These are phyloP conservation scores for Xenopus laevis DNA, from an alignment of 2,113 vertebrate genomes.

Conservation along the genomic window DNA sequence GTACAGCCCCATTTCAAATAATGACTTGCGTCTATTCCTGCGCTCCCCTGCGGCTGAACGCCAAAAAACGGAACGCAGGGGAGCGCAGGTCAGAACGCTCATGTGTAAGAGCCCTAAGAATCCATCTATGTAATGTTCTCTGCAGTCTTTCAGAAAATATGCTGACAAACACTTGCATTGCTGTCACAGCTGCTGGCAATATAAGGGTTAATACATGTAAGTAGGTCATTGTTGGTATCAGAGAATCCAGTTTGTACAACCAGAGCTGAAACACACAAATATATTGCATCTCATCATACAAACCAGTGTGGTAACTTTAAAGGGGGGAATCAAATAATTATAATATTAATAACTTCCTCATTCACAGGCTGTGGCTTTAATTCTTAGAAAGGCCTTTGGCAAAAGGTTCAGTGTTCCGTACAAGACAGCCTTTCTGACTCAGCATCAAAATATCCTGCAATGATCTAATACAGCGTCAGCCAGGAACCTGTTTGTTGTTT, in stretches of 20 bases:
- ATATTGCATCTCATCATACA: conserved; percentile 32
- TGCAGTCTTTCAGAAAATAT: not conserved
- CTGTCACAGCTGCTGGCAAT: not conserved
- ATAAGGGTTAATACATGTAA: conserved; percentile 11
- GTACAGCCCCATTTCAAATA: no score
- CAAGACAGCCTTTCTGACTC: conserved; percentile 9
- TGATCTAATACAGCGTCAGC: not conserved
- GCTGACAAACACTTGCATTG: not conserved
- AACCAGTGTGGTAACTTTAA: conserved; percentile 23
- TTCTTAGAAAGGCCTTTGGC: conserved; percentile 17
- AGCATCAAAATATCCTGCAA: not conserved
- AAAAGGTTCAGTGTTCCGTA: conserved; percentile 9
- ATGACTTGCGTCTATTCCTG: no score
- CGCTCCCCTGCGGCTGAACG: no score
- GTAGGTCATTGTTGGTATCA: conserved; percentile 6
- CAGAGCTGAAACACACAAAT: conserved; percentile 6
- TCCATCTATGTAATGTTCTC: not conserved
- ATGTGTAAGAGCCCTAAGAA: no score
- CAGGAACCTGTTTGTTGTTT: conserved; percentile 1
- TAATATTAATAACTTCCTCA: conserved; percentile 27
- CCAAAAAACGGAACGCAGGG: no score
- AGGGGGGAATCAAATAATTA: conserved; percentile 26
- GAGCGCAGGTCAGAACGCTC: no score
- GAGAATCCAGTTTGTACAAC: conserved; percentile 3
- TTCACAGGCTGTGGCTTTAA: conserved; percentile 20